phyloP scores from a whole-genome alignment of 2,797 vertebrate genomes.

The Micromesistius poutassou region DNA sequence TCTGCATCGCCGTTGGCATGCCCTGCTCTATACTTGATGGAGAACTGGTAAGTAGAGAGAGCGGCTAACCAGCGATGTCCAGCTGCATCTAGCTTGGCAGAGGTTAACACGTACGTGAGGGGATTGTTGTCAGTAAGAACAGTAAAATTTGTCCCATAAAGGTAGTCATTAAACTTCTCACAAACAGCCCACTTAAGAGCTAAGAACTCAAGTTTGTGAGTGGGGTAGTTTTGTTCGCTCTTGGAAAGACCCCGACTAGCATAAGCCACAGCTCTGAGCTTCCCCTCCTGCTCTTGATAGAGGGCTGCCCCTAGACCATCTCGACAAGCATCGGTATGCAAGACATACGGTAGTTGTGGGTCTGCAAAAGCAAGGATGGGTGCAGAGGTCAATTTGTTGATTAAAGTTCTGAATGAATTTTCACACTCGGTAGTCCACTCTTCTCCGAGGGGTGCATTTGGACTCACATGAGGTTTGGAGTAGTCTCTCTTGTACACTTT shows the following conservation, averaged over 20 bases:
- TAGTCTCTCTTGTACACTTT: too few relatives aligned
- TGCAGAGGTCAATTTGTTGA: too few relatives aligned
- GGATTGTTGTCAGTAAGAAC: too few relatives aligned
- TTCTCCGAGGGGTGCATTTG: too few relatives aligned
- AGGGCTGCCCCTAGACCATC: too few relatives aligned
- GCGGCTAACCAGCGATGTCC: conserved; percentile 11
- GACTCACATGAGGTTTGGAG: too few relatives aligned
- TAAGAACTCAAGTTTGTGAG: background rate
- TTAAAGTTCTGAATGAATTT: too few relatives aligned
- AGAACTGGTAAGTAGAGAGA: conserved; percentile 11
- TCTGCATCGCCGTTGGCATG: conserved; percentile 10
- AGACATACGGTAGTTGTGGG: too few relatives aligned
- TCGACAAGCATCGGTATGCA: too few relatives aligned
- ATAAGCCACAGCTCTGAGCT: background rate
- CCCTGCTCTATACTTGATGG: conserved; percentile 8
- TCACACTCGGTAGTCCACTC: too few relatives aligned
- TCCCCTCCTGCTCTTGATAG: background rate
- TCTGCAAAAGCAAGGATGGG: too few relatives aligned
- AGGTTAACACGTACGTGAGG: background rate
- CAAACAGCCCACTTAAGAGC: background rate
- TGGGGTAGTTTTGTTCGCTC: background rate
- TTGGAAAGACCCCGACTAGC: background rate
- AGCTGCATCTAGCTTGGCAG: background rate
- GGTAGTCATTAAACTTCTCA: background rate
- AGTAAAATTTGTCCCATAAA: too few relatives aligned